These are phyloP conservation scores for Steromphala cineraria DNA, from an alignment of 2,888 invertebrate species.

Conservation along the genomic window DNA sequence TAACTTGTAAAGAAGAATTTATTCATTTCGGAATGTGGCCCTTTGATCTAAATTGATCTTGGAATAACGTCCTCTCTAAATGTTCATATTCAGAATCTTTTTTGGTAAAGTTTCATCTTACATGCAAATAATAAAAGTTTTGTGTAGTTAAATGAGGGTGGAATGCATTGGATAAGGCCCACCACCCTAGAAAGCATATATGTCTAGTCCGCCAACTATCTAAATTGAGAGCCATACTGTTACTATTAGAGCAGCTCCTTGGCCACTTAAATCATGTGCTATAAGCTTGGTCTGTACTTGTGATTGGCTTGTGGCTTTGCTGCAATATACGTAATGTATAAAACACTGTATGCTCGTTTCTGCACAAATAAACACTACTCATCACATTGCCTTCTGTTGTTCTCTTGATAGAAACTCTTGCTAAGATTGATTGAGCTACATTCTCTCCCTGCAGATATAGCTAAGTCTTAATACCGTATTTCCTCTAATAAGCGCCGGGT, in stretches of 20 bases:
- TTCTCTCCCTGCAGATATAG: no score
- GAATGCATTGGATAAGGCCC: neutral
- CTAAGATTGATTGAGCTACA: no score
- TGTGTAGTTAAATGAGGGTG: no score
- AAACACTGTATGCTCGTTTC: slow-evolving; percentile 10
- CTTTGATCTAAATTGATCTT: no score
- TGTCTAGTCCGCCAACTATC: neutral
- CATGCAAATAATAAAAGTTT: no score
- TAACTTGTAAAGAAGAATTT: no score
- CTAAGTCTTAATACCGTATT: no score
- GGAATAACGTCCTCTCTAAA: no score
- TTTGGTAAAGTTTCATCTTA: no score
- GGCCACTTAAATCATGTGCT: neutral
- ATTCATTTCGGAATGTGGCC: no score
- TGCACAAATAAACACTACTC: slow-evolving; percentile 5
- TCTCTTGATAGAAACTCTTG: neutral
- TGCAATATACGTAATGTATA: slow-evolving; percentile 2
- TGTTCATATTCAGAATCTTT: no score
- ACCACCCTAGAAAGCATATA: neutral
- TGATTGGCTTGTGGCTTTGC: slow-evolving; percentile 3
- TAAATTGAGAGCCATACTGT: neutral
- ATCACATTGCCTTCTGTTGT: neutral
- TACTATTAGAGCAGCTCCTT: neutral
- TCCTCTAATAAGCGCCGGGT: no score
- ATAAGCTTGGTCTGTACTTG: neutral